Conservation (phyloP, 2,888 invertebrate genomes). For the Lasioglossum villosulum region DNA sequence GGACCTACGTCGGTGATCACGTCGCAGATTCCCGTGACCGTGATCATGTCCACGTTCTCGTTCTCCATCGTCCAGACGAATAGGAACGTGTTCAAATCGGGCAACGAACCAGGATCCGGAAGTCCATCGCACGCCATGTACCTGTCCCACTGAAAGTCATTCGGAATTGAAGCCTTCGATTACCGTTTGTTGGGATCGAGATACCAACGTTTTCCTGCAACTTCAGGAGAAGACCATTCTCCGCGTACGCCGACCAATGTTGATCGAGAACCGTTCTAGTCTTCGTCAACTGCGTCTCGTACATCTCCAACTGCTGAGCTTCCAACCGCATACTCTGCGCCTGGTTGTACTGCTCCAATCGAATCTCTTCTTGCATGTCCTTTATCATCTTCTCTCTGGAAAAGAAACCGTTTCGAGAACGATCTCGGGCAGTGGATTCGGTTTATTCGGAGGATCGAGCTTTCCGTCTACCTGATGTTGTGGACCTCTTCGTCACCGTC, state of each 20-base stretch:
- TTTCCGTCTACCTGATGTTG: conserved; percentile 19
- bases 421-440: not conserved
- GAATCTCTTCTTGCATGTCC: conserved; percentile 79
- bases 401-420: not conserved
- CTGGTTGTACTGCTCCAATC: conserved; percentile 70
- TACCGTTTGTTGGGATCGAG: not conserved
- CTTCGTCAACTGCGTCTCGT: conserved; percentile 76
- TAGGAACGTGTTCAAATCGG: conserved; percentile 87
- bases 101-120: conserved; percentile 86
- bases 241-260: conserved; percentile 67
- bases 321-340: conserved; percentile 69
- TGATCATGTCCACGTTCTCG: conserved; percentile 83
- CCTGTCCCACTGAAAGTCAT: conserved; percentile 86
- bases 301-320: conserved; percentile 68
- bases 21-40: conserved; percentile 84
- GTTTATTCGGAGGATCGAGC: not conserved
- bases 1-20: conserved; percentile 85
- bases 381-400: conserved; percentile 75
- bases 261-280: conserved; percentile 68
- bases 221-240: conserved; percentile 62
- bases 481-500: not conserved
- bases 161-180: not conserved
- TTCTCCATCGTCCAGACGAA: conserved; percentile 85
- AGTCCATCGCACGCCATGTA: conserved; percentile 87
- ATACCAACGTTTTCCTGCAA: conserved; percentile 76